Base-by-base conservation (phyloP, 2,113 vertebrate genomes). In the Fregata magnificens region DNA sequence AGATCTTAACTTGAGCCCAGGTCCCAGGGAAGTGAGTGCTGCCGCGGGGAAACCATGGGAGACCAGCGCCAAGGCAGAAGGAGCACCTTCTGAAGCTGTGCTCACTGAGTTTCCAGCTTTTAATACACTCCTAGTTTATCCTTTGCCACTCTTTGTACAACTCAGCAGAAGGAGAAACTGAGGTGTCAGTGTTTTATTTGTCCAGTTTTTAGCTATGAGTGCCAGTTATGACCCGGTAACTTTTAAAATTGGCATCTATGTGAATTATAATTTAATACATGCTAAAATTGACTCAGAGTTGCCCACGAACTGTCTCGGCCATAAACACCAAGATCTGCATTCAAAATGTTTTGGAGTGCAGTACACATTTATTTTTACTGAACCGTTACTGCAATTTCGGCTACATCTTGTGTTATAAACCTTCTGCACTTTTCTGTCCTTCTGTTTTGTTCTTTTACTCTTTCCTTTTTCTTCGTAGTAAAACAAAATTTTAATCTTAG, bases 181-280 rank as follows among this genome's bases (percentile, higher is more conserved):
- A 98, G 86, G 72, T 94, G 96, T 95, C 65, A 40, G 69, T 69
- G 67, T 96, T 98, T 95, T 93, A 96, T 90, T 94, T 83, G 74
- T 69, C 81, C 67, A 88, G 74, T 85, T 97, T 95, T 96, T 80
- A 96, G 81, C 63, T 78, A 88, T 69, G 62, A 97, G 82, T 61
- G 61, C 70, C 96, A 89, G 85, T 97, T 95, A 74, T 44, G 65
- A 91, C 82, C 82, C 44, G 53, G 31, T 77, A 88, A 80, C 42
- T 92, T 97, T 93, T 88, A 96, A 95, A 98, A 97, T 36, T 94
- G 86, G 65, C 70, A 91, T 90, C 94, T 96, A 47, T 36, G 19
- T 80, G 82, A 94, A 97, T 97, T 96, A 93, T 82, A 82, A 96
- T 97, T 95, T 97, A 97, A 97, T 95, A 90, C 86, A 93, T 93